Percentiles rank a stretch among this genome's conserved stretches.
Conservation (phyloP, 1,140 invertebrate species). For the Eumaeus atala region DNA sequence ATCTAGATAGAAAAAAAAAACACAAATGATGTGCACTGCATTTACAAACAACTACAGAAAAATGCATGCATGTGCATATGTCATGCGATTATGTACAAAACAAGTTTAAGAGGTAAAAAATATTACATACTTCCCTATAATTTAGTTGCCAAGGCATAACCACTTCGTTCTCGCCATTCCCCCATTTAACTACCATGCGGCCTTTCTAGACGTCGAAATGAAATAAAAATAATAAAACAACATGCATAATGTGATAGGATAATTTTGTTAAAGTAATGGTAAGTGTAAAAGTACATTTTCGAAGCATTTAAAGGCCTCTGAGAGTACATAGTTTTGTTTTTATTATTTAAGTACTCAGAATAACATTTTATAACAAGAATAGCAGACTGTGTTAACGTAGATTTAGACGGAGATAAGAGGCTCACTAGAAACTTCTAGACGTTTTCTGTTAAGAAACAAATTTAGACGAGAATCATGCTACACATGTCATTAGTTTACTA, state of each 20-base stretch:
- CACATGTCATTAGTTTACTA: not conserved
- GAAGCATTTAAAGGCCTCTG: no score
- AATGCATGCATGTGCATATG: slow-evolving; percentile 4
- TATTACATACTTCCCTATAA: slow-evolving; percentile 62
- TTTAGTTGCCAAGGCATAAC: slow-evolving; percentile 70
- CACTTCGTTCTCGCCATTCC: slow-evolving; percentile 64
- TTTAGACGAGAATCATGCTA: not conserved
- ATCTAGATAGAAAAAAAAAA: no score
- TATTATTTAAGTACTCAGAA: not conserved
- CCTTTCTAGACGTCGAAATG: slow-evolving; percentile 64
- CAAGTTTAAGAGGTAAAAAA: slow-evolving; percentile 30
- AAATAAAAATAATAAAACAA: slow-evolving; percentile 59
- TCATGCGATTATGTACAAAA: slow-evolving; percentile 23
- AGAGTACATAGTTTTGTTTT: not conserved
- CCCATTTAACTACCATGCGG: slow-evolving; percentile 73
- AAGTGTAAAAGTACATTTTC: not conserved
- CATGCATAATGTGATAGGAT: slow-evolving; percentile 40
- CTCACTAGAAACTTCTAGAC: no score
- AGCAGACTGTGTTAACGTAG: no score
- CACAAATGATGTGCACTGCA: slow-evolving; percentile 4
- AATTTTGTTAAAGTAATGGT: slow-evolving; percentile 7
- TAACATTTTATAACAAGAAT: not conserved
- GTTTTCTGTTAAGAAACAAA: slow-evolving; percentile 4
- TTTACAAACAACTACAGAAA: slow-evolving; percentile 2
- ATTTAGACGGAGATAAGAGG: no score